Conservation (phyloP, 2,888 invertebrate species). For the Drosophila paramelanica region DNA sequence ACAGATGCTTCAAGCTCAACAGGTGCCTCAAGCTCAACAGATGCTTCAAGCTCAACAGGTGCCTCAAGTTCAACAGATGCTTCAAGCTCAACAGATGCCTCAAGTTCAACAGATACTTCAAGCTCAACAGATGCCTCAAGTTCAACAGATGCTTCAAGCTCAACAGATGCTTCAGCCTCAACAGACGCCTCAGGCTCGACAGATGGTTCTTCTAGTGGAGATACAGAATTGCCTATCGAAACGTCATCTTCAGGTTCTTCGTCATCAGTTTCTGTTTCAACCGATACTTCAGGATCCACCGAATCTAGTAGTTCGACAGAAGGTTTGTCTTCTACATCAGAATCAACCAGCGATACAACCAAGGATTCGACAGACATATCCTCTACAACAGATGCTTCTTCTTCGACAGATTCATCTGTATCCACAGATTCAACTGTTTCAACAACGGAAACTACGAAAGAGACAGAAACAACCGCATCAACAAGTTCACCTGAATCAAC, state of each 20-base stretch:
- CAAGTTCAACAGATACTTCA: constrained; percentile 25
- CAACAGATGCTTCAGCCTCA: constrained; percentile 37
- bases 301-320: constrained; percentile 50
- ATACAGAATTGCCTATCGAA: constrained; percentile 24
- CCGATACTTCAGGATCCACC: constrained; percentile 25
- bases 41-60: constrained; percentile 32
- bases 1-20: constrained; percentile 44
- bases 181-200: constrained; percentile 35
- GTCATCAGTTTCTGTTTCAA: constrained; percentile 22
- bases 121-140: constrained; percentile 31
- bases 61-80: constrained; percentile 28
- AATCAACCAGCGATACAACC: constrained; percentile 31
- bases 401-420: constrained; percentile 37
- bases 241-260: constrained; percentile 29
- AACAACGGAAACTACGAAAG: constrained; percentile 47
- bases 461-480: constrained; percentile 59
- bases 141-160: constrained; percentile 27
- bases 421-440: constrained; percentile 50
- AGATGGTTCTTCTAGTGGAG: constrained; percentile 24
- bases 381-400: constrained; percentile 40
- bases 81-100: constrained; percentile 22
- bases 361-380: constrained; percentile 40
- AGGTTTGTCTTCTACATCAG: constrained; percentile 32
- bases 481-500: constrained; percentile 28
- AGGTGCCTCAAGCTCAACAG: constrained; percentile 40